phyloP scores from a whole-genome alignment of 2,113 vertebrate species.

The Nothocercus nigrocapillus region DNA sequence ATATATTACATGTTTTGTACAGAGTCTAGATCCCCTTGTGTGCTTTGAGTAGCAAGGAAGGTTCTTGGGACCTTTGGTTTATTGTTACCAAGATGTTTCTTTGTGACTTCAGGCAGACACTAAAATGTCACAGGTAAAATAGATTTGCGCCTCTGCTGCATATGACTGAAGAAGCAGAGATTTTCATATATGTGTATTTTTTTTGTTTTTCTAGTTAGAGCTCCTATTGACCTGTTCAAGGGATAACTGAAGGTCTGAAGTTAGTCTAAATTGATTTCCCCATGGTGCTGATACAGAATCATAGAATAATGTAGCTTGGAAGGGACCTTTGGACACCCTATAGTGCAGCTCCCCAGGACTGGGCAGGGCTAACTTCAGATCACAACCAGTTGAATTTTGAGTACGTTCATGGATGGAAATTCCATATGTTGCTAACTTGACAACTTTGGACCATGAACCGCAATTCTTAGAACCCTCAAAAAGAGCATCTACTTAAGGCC shows the following conservation, averaged over 20 bases:
- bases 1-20: background rate
- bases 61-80: background rate
- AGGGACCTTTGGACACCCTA: background rate
- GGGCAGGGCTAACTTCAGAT: background rate
- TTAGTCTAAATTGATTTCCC: background rate
- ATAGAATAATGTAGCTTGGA: background rate
- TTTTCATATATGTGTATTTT: background rate
- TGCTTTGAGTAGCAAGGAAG: background rate
- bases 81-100: background rate
- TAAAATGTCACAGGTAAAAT: background rate
- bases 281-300: background rate
- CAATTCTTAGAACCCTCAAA: background rate
- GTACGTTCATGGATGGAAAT: background rate
- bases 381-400: background rate
- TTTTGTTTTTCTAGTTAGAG: background rate
- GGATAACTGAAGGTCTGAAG: background rate
- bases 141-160: background rate
- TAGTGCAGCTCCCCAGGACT: background rate
- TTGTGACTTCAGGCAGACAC: background rate
- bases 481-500: background rate
- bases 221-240: background rate
- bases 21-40: background rate
- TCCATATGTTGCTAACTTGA: background rate
- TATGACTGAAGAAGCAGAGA: background rate
- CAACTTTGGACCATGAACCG: background rate